Base-by-base conservation (phyloP, 2,888 invertebrate species). In the Hemithea aestivaria region DNA sequence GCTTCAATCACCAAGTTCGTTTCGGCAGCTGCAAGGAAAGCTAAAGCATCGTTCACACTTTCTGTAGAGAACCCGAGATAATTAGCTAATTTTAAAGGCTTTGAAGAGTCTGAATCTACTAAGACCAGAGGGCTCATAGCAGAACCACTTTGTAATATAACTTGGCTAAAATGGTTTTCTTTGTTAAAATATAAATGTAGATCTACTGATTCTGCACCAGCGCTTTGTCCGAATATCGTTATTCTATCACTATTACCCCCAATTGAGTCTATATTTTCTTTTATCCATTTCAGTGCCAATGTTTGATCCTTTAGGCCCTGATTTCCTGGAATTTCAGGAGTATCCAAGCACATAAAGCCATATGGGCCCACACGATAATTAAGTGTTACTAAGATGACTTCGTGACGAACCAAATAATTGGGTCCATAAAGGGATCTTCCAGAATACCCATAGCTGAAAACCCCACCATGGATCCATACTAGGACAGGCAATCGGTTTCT, bases 281-380 rank as follows among this genome's bases (percentile, higher is more conserved):
- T 73, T 1, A 78, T 47, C 78, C 77, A 79, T 32, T 62, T 57
- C 8, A 78, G 45, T 2, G 75, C 79, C 25, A 57, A 35, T 5
- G 56, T 34, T 45, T 77, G 77, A 42, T 79, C 79, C 42, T 75
- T 78, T 0, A 79, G 33, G 0, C 76, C 78, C 41, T 75, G 73
- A 37, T 79, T 78, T 0, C 77, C 78, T 0, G 75, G 66, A 4
- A 75, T 51, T 8, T 62, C 53, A 0, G 65, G 56, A 0, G 48
- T 64, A 10, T 69, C 61, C 1, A 77, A 49, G 35, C 74, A 74
- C 67, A 78, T 71, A 35, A 78, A 79, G 1, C 79, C 79, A 28
- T 73, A 78, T 1, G 67, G 64, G 0, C 74, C 73, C 0, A 77
- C n/a, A 7, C 80, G 56, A 27, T 79, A 80, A 40, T 80, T 78